Conservation (phyloP, 2,113 vertebrate genomes). For the Illadopsis cleaveri region DNA sequence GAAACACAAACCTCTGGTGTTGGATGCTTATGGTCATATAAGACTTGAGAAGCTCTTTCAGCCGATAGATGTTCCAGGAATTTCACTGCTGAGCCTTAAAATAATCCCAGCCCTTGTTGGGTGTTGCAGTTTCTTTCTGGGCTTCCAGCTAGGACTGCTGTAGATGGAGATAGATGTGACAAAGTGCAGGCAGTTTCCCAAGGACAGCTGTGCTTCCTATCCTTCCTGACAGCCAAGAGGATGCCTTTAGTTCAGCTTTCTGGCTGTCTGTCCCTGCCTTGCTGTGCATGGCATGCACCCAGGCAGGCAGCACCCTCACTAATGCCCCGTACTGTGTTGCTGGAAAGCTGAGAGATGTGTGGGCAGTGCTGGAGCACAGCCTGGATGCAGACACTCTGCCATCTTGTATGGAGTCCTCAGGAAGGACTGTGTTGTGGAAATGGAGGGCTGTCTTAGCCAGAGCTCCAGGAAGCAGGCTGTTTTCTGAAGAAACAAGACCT, state of each 20-base stretch:
- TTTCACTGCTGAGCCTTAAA: neutral
- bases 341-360: neutral
- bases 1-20: neutral
- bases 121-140: neutral
- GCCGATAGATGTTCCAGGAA: neutral
- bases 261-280: neutral
- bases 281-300: accelerated
- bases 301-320: neutral
- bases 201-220: neutral
- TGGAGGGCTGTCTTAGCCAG: neutral
- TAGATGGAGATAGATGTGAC: neutral
- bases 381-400: neutral
- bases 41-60: neutral
- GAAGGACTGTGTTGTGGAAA: neutral
- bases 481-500: neutral
- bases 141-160: neutral
- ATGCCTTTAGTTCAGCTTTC: neutral
- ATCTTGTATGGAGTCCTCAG: neutral
- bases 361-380: neutral
- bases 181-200: neutral
- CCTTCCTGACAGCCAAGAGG: neutral
- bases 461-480: neutral
- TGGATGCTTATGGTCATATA: accelerated
- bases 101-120: neutral
- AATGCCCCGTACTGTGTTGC: neutral